These are phyloP conservation scores for Emmelina monodactyla DNA, from an alignment of 2,888 invertebrate genomes.

Conservation along the genomic window DNA sequence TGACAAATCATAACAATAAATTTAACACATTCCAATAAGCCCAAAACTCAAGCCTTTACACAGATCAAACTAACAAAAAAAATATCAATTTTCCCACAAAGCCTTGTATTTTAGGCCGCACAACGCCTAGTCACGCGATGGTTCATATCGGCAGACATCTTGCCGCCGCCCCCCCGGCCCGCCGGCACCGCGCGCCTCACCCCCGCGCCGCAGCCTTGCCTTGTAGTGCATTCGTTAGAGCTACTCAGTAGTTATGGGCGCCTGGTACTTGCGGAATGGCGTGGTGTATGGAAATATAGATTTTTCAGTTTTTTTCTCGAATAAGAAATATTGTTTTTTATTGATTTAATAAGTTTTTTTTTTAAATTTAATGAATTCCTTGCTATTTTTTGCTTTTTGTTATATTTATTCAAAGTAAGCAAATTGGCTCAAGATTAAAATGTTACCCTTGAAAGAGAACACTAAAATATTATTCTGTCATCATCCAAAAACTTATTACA, in stretches of 20 bases:
- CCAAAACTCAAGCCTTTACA: background rate
- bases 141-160: conserved; percentile 43
- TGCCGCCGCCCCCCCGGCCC: conserved; percentile 25
- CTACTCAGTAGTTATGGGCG: conserved; percentile 15
- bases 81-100: background rate
- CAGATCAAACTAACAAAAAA: background rate
- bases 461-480: too few species aligned
- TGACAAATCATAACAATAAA: too few species aligned
- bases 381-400: too few species aligned
- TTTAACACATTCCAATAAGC: too few species aligned
- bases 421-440: too few species aligned
- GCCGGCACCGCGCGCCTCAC: conserved; percentile 14
- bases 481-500: too few species aligned
- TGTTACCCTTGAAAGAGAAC: too few species aligned
- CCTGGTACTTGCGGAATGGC: conserved; percentile 17
- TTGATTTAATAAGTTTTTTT: too few species aligned
- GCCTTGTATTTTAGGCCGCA: background rate
- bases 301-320: conserved; percentile 5
- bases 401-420: too few species aligned
- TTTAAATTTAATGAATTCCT: too few species aligned
- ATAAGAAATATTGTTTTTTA: too few species aligned
- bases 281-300: too few species aligned
- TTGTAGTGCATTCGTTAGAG: conserved; percentile 25
- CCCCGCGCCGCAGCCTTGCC: conserved; percentile 7
- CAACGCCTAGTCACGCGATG: conserved; percentile 26